Base-by-base conservation (phyloP, 1,140 invertebrate species). In the Trichoplusia ni region DNA sequence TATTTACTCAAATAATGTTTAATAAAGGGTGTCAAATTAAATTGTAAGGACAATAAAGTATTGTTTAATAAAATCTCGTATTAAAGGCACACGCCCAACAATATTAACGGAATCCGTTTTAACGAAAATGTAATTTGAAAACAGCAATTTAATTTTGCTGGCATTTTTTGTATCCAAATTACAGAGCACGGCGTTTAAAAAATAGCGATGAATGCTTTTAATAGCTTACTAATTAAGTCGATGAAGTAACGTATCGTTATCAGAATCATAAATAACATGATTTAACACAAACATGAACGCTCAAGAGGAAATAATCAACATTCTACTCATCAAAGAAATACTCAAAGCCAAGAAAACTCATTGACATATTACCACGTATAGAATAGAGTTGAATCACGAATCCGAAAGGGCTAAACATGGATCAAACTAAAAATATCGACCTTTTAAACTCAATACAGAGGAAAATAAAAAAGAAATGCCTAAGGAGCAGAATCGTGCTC, bases 401-500 rank as follows among this genome's bases (percentile, higher is more conserved):
- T n/a, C n/a, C n/a, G n/a, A n/a, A n/a, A n/a, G n/a, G n/a, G n/a
- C n/a, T n/a, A n/a, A n/a, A n/a, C n/a, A n/a, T n/a, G n/a, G n/a
- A n/a, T n/a, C n/a, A n/a, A n/a, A n/a, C n/a, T n/a, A n/a, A n/a
- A 42, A 40, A 58, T 35, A 58, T 7, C 31, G 18, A 16, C 9
- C 37, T 58, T 58, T 47, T 37, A 37, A 38, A 27, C 13, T 13
- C 23, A 38, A 65, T 61, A 69, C 27, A 67, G 25, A 19, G 35
- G 35, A 65, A 64, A 31, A 58, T 56, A 64, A 64, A 69, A 68
- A 65, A 65, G 69, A 75, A 71, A 67, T 56, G 54, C 40, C 27
- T 35, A 75, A 61, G 38, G 23, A 49, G 66, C 66, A 46, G 62
- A 60, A 60, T 83, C 81, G 81, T 83, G 81, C 58, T 54, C 31